Percentiles rank a stretch among this genome's conserved stretches.
phyloP scores from a whole-genome alignment of 2,888 invertebrate genomes.

The Deilephila elpenor region DNA sequence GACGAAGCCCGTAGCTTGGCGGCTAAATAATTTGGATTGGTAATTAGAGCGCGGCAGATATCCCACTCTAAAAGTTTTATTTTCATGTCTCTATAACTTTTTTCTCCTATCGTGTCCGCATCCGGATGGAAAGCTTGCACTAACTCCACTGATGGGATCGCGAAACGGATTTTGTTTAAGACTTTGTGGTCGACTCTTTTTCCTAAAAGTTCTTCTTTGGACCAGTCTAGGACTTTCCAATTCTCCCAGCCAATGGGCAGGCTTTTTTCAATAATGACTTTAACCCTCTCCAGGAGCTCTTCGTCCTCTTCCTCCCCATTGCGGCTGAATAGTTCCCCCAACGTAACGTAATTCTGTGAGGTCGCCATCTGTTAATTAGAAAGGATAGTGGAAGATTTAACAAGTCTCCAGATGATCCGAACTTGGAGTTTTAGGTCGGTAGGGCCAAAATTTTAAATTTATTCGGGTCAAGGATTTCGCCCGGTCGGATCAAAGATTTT shows the following conservation, averaged over 20 bases:
- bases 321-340: too few species aligned
- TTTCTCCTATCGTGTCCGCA: constrained; percentile 9
- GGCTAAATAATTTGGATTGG: background rate
- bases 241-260: background rate
- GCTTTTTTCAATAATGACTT: too few species aligned
- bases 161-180: constrained; percentile 2
- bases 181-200: constrained; percentile 11
- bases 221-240: constrained; percentile 10
- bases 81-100: constrained; percentile 11
- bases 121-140: constrained; percentile 21
- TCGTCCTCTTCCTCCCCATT: too few species aligned
- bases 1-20: background rate
- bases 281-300: too few species aligned
- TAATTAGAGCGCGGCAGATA: background rate
- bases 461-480: too few species aligned
- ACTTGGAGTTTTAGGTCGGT: too few species aligned
- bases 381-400: too few species aligned
- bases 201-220: constrained; percentile 11
- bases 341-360: too few species aligned
- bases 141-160: background rate
- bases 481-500: too few species aligned
- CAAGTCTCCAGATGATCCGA: too few species aligned
- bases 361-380: too few species aligned
- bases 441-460: too few species aligned
- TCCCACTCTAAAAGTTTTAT: background rate